phyloP scores from a whole-genome alignment of 2,888 invertebrate genomes.

The Habroteleia sp. region DNA sequence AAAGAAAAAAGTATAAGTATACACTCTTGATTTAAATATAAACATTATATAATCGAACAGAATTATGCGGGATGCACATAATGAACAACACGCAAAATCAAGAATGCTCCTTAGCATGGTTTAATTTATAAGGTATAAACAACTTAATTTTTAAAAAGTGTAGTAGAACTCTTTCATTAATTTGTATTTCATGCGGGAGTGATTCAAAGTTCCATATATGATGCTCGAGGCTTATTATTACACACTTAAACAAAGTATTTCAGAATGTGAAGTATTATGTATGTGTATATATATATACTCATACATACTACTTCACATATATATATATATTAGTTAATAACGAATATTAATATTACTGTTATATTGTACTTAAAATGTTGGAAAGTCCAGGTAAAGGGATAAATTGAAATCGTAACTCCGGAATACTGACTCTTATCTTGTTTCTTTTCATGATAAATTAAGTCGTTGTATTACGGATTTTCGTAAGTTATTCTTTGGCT shows the following conservation, averaged over 20 bases:
- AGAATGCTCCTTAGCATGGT: no score
- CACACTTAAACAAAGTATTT: slow-evolving; percentile 48
- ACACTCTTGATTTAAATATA: no score
- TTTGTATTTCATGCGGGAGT: slow-evolving; percentile 14
- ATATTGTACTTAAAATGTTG: slow-evolving; percentile 29
- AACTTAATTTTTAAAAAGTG: not conserved
- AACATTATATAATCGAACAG: no score
- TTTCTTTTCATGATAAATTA: no score
- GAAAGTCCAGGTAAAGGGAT: slow-evolving; percentile 22
- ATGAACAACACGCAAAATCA: no score
- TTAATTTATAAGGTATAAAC: no score
- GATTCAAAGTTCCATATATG: slow-evolving; percentile 60
- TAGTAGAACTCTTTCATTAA: no score
- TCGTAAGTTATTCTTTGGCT: no score
- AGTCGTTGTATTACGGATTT: no score
- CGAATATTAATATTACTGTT: slow-evolving; percentile 39
- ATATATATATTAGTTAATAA: slow-evolving; percentile 16
- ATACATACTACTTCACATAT: not conserved
- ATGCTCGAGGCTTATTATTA: slow-evolving; percentile 53
- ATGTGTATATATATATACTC: slow-evolving; percentile 3
- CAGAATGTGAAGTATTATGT: slow-evolving; percentile 18
- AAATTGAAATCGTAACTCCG: no score
- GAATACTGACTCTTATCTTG: no score
- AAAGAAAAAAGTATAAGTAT: not conserved
- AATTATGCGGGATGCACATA: no score